Conservation (phyloP, 2,113 vertebrate species). For the Gambusia affinis region DNA sequence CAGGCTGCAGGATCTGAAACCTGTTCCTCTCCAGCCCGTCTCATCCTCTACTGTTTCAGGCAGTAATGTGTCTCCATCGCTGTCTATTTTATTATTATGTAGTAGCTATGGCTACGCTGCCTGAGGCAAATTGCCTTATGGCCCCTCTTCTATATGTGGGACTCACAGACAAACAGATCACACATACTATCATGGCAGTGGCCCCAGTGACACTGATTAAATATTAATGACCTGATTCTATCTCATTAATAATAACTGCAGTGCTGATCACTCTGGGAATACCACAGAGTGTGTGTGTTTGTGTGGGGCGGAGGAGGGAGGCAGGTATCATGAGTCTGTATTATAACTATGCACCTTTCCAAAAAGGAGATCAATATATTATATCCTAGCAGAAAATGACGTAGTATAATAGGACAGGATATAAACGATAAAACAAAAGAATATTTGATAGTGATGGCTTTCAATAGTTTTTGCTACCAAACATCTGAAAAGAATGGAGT, state of each 20-base stretch:
- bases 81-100: conserved; percentile 72
- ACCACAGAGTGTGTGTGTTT: conserved; percentile 33
- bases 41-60: conserved; percentile 46
- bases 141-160: conserved; percentile 62
- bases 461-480: too few relatives aligned
- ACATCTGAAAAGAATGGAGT: too few relatives aligned
- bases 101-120: conserved; percentile 71
- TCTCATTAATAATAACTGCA: conserved; percentile 80
- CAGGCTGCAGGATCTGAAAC: conserved; percentile 39
- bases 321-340: conserved; percentile 1
- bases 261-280: conserved; percentile 71
- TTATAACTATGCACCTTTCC: conserved; percentile 35
- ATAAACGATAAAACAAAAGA: too few relatives aligned
- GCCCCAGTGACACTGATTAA: conserved; percentile 73
- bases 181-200: conserved; percentile 47
- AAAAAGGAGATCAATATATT: conserved; percentile 35
- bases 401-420: too few relatives aligned
- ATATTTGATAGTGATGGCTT: too few relatives aligned
- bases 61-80: conserved; percentile 63
- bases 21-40: conserved; percentile 36
- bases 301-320: neutral
- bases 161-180: conserved; percentile 48
- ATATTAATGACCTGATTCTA: conserved; percentile 75
- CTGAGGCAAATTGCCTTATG: conserved; percentile 73
- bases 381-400: neutral